These are phyloP conservation scores for Gymnothorax reevesii DNA, from an alignment of 2,797 vertebrate species.

Conservation along the genomic window DNA sequence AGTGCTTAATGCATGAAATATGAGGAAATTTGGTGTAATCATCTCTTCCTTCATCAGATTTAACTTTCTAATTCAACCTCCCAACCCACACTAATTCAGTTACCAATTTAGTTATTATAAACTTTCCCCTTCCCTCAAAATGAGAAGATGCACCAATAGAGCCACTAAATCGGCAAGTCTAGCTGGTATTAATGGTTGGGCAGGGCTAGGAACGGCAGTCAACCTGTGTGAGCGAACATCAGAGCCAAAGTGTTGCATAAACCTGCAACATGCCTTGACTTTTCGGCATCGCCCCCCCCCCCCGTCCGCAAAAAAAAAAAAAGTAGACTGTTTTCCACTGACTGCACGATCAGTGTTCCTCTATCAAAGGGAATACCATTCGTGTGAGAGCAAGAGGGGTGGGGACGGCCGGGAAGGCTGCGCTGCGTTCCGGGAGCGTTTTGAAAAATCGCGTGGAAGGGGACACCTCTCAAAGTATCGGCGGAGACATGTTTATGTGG, in stretches of 20 bases:
- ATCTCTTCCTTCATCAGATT: background rate
- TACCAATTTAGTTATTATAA: background rate
- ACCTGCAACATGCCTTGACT: background rate
- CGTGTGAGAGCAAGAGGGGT: background rate
- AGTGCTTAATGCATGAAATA: background rate
- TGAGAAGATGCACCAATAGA: background rate
- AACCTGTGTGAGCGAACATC: background rate
- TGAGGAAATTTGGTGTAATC: too few relatives aligned
- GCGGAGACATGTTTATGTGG: background rate
- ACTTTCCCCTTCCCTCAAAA: background rate
- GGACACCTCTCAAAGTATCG: background rate
- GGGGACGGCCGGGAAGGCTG: background rate
- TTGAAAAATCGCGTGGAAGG: constrained; percentile 20
- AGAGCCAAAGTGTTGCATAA: background rate
- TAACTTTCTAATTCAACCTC: background rate
- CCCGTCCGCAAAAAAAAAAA: background rate
- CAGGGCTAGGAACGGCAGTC: background rate
- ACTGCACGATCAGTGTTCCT: constrained; percentile 9
- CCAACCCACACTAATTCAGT: background rate
- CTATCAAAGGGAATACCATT: background rate
- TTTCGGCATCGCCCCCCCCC: background rate
- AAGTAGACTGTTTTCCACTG: background rate
- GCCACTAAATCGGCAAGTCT: background rate
- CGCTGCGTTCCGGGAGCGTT: background rate
- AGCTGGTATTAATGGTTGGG: background rate